A percentile compares a stretch with the other conserved stretches of the same genome.
phyloP scores from a whole-genome alignment of 2,113 vertebrate genomes.

The Agapornis roseicollis region DNA sequence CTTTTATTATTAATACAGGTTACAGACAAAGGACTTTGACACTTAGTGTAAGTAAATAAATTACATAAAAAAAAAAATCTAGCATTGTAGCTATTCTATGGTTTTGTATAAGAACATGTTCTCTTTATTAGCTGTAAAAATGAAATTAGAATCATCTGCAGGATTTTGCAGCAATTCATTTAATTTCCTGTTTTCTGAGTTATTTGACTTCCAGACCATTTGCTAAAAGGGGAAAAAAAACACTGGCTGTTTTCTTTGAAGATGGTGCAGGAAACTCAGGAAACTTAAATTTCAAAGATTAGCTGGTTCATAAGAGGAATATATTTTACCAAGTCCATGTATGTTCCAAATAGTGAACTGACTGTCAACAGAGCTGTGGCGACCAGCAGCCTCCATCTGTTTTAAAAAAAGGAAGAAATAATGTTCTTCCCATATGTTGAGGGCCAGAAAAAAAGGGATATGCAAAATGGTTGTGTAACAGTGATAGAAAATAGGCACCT shows the following conservation, averaged over 20 bases:
- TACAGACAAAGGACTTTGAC: neutral
- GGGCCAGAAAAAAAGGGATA: neutral
- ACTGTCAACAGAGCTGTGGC: neutral
- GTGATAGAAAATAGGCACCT: neutral
- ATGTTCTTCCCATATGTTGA: slow-evolving; percentile 27
- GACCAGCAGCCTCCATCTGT: neutral
- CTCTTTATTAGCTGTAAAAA: slow-evolving; percentile 60
- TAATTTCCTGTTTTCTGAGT: slow-evolving; percentile 77
- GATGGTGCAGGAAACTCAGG: slow-evolving; percentile 59
- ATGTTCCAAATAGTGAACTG: slow-evolving; percentile 30
- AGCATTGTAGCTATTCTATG: neutral
- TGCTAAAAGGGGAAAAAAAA: neutral
- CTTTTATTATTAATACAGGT: neutral
- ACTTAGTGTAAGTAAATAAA: slow-evolving; percentile 4
- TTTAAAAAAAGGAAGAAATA: neutral
- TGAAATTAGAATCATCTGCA: slow-evolving; percentile 64
- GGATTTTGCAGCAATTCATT: slow-evolving; percentile 63
- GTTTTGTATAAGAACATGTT: neutral
- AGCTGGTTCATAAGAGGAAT: slow-evolving; percentile 44
- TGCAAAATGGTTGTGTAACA: neutral
- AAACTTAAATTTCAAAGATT: slow-evolving; percentile 62
- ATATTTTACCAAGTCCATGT: slow-evolving; percentile 20
- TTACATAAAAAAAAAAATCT: neutral
- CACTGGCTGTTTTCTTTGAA: slow-evolving; percentile 63
- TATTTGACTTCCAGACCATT: slow-evolving; percentile 55